Evolutionary conservation across 2,797 vertebrate species (phyloP).

Genomic region (Spinibarbus caldwelli): DNA sequence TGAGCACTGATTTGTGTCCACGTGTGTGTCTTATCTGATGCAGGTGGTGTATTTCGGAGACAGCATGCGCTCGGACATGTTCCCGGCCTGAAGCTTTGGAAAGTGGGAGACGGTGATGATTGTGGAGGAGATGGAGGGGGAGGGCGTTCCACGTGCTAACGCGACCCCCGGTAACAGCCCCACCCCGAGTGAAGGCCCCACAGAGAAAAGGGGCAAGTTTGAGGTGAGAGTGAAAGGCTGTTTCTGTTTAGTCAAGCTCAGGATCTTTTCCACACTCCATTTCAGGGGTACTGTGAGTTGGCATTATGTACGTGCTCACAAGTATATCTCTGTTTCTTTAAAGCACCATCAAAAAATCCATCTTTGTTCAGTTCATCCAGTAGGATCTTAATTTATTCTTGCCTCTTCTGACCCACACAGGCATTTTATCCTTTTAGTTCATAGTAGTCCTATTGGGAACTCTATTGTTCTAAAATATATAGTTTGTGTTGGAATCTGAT

Average conservation of each 20-base stretch:
- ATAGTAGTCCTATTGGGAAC: too few species aligned
- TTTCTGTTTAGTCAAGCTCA: slow-evolving; percentile 59
- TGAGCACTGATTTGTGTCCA: slow-evolving; percentile 10
- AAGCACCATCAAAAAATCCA: not conserved
- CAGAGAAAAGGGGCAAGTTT: slow-evolving; percentile 92
- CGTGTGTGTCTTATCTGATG: slow-evolving; percentile 39
- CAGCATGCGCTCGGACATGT: slow-evolving; percentile 97
- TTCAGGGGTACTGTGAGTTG: not conserved
- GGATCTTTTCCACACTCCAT: not conserved
- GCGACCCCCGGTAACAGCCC: slow-evolving; percentile 55
- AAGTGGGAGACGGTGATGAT: slow-evolving; percentile 96
- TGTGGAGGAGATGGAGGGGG: slow-evolving; percentile 90
- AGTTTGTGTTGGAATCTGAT: too few species aligned
- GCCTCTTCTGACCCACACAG: too few species aligned
- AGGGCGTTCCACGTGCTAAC: slow-evolving; percentile 71
- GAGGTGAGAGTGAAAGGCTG: slow-evolving; percentile 80
- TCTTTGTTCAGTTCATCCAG: not conserved
- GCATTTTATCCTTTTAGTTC: too few species aligned
- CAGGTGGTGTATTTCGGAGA: slow-evolving; percentile 96
- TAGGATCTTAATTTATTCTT: too few species aligned
- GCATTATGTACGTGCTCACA: slow-evolving; percentile 1
- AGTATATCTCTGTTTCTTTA: not conserved
- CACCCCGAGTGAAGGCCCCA: slow-evolving; percentile 73
- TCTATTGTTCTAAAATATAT: too few species aligned
- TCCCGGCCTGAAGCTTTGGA: slow-evolving; percentile 88